Conservation (phyloP, 1,140 invertebrate genomes). For the Papilio helenus region DNA sequence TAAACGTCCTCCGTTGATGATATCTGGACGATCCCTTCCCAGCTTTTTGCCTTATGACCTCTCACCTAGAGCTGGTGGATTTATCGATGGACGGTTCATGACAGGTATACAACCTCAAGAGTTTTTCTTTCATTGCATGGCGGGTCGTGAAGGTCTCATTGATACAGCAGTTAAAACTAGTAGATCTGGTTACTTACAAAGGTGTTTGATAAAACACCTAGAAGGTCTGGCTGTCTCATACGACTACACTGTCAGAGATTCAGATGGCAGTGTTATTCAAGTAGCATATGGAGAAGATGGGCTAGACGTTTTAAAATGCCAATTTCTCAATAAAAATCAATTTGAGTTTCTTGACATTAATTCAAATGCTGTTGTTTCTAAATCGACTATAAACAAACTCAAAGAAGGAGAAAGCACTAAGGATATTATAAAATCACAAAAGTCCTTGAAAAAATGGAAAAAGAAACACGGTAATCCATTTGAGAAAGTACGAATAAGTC, state of each 20-base stretch:
- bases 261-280: conserved; percentile 97
- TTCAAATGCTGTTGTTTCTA: conserved; percentile 85
- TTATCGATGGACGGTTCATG: conserved; percentile 97
- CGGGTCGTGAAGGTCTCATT: conserved; percentile 96
- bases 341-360: conserved; percentile 94
- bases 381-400: conserved; percentile 84
- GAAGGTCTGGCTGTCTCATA: conserved; percentile 96
- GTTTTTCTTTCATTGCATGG: conserved; percentile 99
- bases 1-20: conserved; percentile 96
- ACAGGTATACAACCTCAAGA: conserved; percentile 98
- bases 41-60: conserved; percentile 96
- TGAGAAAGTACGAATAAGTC: conserved; percentile 70
- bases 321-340: conserved; percentile 92
- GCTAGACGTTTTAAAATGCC: conserved; percentile 94
- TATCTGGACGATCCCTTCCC: conserved; percentile 95
- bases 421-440: conserved; percentile 78
- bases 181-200: conserved; percentile 98
- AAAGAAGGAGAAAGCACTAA: conserved; percentile 80
- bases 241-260: conserved; percentile 97
- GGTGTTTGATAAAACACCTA: conserved; percentile 98
- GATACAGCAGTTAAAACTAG: conserved; percentile 96
- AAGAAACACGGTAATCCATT: conserved; percentile 83
- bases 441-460: conserved; percentile 85
- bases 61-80: conserved; percentile 96
- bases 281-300: conserved; percentile 99